A percentile compares a stretch with the other conserved stretches of the same genome.
Evolutionary conservation across 2,888 invertebrate genomes (phyloP).

Genomic region (Cheiracanthium punctorium): DNA sequence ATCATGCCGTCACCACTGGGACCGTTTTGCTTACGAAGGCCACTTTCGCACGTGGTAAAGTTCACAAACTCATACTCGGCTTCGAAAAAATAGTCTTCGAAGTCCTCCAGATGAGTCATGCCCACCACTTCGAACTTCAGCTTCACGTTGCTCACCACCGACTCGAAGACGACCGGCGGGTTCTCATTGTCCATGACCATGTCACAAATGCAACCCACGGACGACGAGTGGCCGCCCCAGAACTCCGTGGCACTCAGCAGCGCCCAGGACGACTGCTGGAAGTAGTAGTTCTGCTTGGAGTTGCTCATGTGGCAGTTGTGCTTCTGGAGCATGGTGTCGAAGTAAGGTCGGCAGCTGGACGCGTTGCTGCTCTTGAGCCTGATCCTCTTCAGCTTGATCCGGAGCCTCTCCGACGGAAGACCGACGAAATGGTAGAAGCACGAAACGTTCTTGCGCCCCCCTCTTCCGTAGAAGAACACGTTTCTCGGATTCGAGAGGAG

Average conservation of each 20-base stretch:
- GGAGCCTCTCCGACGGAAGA: slow-evolving; percentile 55
- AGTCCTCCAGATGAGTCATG: slow-evolving; percentile 89
- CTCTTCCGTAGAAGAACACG: slow-evolving; percentile 88
- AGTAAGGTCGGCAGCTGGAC: slow-evolving; percentile 28
- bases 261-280: slow-evolving; percentile 1
- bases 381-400: slow-evolving; percentile 81
- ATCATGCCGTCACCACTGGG: slow-evolving; percentile 56
- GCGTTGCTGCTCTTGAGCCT: slow-evolving; percentile 79
- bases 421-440: slow-evolving; percentile 77
- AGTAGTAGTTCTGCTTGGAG: background rate
- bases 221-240: slow-evolving; percentile 55
- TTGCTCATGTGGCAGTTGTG: slow-evolving; percentile 44
- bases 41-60: slow-evolving; percentile 54
- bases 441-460: slow-evolving; percentile 85
- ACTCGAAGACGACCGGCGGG: slow-evolving; percentile 79
- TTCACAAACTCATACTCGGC: slow-evolving; percentile 84
- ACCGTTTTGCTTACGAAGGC: slow-evolving; percentile 41
- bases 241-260: slow-evolving; percentile 47
- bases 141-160: slow-evolving; percentile 84
- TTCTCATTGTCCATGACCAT: slow-evolving; percentile 12
- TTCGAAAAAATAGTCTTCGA: slow-evolving; percentile 86
- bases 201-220: slow-evolving; percentile 70
- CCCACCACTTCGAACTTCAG: slow-evolving; percentile 84
- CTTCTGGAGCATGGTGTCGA: slow-evolving; percentile 45
- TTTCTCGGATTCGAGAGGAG: slow-evolving; percentile 86